Evolutionary conservation across 2,888 invertebrate species (phyloP), one percentile per base, ranked within the genome.

Genomic region (Phorcus lineatus): DNA sequence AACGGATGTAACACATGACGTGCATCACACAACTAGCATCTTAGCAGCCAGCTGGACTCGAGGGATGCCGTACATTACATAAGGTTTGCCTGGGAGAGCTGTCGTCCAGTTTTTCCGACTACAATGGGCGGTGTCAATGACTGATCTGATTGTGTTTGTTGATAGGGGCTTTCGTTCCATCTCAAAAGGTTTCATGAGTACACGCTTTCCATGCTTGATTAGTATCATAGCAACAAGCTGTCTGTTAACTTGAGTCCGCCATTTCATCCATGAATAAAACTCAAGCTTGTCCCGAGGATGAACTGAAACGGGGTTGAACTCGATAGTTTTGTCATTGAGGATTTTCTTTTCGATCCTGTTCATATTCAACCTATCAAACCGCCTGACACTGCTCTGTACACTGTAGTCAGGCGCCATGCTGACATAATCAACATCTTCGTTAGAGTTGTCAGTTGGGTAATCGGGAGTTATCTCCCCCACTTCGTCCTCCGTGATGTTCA

Each of bases 51-150:
- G 76, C 11, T 82, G 79, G 11, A 80, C 85, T 40, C 85, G 77
- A 11, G 85, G 85, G 22, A 85, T 85, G 11, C 85, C 85, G 76
- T 84, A 85, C 85, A 85, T 85, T 66, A 85, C 78, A 70, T 82
- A 85, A 2, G 85, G 85, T 55, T 82, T 81, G 1, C 80, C 84
- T 0, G 82, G 80, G 1, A 85, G 78, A 0, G 82, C 81, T 4
- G 85, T 85, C 6, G 31, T 80, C 40, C 22, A 54, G 9, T 19
- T 28, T 24, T 47, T 55, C n/a, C 19, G 36, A 40, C 76, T 74
- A 16, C 36, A 57, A 36, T 52, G 81, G 0, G 82, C 80, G 11
- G 80, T 47, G 55, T 79, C 80, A 17, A 82, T 74, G 7, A 85
- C 81, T 7, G 80, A 79, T 55, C 82, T 79, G n/a, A 81, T 80